Evolutionary conservation across 2,797 vertebrate species (phyloP).

Genomic region (Sebastes melanostomus): DNA sequence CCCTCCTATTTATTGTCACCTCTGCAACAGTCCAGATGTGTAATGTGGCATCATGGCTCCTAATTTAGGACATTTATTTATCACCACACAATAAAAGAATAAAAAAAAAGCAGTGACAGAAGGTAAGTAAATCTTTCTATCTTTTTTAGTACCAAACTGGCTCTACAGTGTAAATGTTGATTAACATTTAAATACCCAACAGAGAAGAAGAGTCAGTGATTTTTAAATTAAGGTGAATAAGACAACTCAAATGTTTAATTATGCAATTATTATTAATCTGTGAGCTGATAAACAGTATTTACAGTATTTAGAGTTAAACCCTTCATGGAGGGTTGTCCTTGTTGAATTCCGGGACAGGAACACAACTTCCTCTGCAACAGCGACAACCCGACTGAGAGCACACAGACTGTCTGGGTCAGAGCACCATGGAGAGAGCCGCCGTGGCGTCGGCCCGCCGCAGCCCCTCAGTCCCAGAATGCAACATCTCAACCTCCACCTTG

Average conservation of each 20-base stretch:
- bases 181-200: not conserved
- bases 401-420: not conserved
- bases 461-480: conserved; percentile 50
- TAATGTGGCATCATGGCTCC: not conserved
- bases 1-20: not conserved
- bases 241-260: not conserved
- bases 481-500: conserved; percentile 69
- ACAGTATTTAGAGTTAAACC: not conserved
- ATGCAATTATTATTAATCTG: not conserved
- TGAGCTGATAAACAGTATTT: not conserved
- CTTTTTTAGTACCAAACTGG: not conserved
- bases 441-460: conserved; percentile 37
- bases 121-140: not conserved
- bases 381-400: conserved; percentile 15
- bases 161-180: not conserved
- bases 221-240: not conserved
- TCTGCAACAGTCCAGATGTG: not conserved
- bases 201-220: not conserved
- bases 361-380: conserved; percentile 60
- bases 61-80: not conserved
- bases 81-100: not conserved
- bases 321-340: conserved; percentile 42
- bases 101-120: not conserved
- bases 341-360: conserved; percentile 60
- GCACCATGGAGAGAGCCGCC: conserved; percentile 72